Percentiles rank a stretch among this genome's conserved stretches.
phyloP scores from a whole-genome alignment of 2,113 vertebrate genomes.

The Nycticebus coucang region DNA sequence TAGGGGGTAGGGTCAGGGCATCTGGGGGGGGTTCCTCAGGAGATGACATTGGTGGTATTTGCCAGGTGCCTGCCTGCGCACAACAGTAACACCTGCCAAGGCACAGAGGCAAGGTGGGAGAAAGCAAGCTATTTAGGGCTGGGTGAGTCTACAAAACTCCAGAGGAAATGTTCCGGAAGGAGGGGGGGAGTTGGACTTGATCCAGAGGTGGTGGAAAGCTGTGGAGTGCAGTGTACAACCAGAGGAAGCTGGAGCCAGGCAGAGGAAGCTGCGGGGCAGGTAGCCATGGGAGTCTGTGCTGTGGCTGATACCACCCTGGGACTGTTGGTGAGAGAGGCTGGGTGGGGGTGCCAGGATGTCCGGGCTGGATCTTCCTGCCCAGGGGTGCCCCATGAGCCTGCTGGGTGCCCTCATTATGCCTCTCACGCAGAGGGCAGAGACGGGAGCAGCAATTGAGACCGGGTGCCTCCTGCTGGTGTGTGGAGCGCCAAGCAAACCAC shows the following conservation, averaged over 20 bases:
- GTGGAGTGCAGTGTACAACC: neutral
- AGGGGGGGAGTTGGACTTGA: neutral
- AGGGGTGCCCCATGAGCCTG: constrained; percentile 67
- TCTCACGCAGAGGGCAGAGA: constrained; percentile 76
- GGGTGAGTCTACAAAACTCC: neutral
- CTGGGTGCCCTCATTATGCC: constrained; percentile 84
- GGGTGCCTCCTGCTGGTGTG: constrained; percentile 85
- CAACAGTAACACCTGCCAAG: neutral
- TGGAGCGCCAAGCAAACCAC: constrained; percentile 87
- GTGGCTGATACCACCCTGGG: neutral
- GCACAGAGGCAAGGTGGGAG: neutral
- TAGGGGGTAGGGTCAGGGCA: neutral
- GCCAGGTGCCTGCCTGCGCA: neutral
- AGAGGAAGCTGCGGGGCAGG: neutral
- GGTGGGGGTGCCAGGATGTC: neutral
- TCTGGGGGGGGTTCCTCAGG: neutral
- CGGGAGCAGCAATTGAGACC: constrained; percentile 82
- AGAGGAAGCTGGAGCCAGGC: neutral
- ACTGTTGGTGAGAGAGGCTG: neutral
- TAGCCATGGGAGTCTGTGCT: neutral
- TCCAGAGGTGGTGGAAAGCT: neutral
- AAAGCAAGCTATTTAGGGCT: neutral
- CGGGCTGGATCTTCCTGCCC: neutral
- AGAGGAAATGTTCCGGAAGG: neutral
- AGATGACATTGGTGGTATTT: neutral